Base-by-base conservation (phyloP, 30 jellyfish, hydroid and myxozoan genomes). In the Nemopilema nomurai region DNA sequence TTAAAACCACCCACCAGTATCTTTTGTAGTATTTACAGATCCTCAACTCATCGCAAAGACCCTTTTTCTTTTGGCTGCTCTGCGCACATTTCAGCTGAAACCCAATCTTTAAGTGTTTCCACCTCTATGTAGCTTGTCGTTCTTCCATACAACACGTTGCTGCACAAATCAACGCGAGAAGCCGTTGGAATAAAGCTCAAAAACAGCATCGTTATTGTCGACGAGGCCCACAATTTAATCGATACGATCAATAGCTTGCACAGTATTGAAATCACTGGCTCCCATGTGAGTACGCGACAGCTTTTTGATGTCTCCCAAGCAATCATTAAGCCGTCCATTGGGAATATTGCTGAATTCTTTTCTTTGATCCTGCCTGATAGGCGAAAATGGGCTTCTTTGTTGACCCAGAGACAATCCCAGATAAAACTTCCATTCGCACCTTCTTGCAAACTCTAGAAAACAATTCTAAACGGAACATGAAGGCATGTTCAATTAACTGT, bases 221-320 rank as follows among this genome's bases (percentile, higher is more conserved):
- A 95, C 79, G 99, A 95, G 71, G 99, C 97, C 28, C 99, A 95
- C 69, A 95, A 95, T 69, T 84, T 95, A 26, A 95, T 95, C 62
- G 97, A 95, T 28, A 81, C 99, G 9, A 87, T 95, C 74, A 90
- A 95, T 67, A 81, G 77, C 49, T 29, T 90, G 28, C 96, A 95
- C 82, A 95, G 99, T 62, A 88, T 85, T 49, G 96, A 85, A 57
- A 80, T 95, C 0, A 13, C 96, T 32, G 95, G 89, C 26, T 20
- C 18, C 21, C 98, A 95, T 74, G 99, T 95, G 74, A 62, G 89
- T 76, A 25, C 19, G 1, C 1, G 16, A 19, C 8, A n/a, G 23
- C 51, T 17, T 28, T 7, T 73, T 17, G 33, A 21, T 67, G 23
- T 26, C 18, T 21, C 19, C 83, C 23, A 17, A 24, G 29, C n/a